Evolutionary conservation across 1,140 invertebrate genomes (phyloP).

Genomic region (Bombyx mandarina): DNA sequence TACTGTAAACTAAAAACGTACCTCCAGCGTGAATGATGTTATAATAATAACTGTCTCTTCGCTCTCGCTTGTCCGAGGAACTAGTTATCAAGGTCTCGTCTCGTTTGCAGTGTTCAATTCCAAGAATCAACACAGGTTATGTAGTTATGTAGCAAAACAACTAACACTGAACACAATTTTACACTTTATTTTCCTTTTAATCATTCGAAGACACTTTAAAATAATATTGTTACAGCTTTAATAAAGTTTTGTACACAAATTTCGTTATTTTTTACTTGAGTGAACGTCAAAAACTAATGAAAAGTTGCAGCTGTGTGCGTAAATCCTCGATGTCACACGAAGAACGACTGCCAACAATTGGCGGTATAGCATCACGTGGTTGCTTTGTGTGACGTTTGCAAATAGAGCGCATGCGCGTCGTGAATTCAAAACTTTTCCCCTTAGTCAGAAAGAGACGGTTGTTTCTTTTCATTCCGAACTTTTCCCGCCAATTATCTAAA

Average conservation of each 20-base stretch:
- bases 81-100: slow-evolving; percentile 71
- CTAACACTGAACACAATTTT: background rate
- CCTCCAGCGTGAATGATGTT: slow-evolving; percentile 69
- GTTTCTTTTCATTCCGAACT: slow-evolving; percentile 4
- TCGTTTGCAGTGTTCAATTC: slow-evolving; percentile 56
- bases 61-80: slow-evolving; percentile 59
- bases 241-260: too few species aligned
- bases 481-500: slow-evolving; percentile 15
- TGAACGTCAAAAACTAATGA: slow-evolving; percentile 34
- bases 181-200: background rate
- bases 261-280: too few species aligned
- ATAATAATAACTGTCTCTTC: slow-evolving; percentile 69
- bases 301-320: slow-evolving; percentile 30
- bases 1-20: slow-evolving; percentile 65
- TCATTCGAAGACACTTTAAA: too few species aligned
- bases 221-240: too few species aligned
- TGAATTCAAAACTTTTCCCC: slow-evolving; percentile 41
- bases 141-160: slow-evolving; percentile 1
- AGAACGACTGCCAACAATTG: slow-evolving; percentile 35
- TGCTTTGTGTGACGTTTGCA: slow-evolving; percentile 30
- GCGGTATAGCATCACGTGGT: slow-evolving; percentile 38
- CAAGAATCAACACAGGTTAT: slow-evolving; percentile 62
- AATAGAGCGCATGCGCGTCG: slow-evolving; percentile 45
- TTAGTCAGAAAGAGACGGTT: slow-evolving; percentile 25
- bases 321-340: slow-evolving; percentile 29